These are phyloP conservation scores for Dione vanillae DNA, from an alignment of 2,888 invertebrate species.

Conservation along the genomic window DNA sequence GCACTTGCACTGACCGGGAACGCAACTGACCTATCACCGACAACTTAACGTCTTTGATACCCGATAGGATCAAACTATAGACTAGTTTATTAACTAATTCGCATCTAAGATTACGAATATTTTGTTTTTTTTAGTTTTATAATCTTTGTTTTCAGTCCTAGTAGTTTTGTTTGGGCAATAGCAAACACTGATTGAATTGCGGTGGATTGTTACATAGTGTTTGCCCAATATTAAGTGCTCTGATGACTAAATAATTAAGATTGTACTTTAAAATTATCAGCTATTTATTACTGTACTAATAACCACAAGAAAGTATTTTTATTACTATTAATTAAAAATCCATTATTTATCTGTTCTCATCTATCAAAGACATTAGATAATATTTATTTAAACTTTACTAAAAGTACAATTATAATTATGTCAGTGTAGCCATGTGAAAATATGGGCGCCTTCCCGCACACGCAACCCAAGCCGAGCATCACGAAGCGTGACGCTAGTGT, in stretches of 20 bases:
- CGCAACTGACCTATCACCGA: constrained; percentile 46
- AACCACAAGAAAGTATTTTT: not conserved
- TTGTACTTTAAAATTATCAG: not conserved
- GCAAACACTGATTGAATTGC: constrained; percentile 44
- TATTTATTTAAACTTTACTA: not conserved
- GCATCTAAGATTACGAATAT: not conserved
- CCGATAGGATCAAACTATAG: constrained; percentile 19
- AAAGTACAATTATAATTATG: constrained; percentile 4
- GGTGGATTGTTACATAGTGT: constrained; percentile 44
- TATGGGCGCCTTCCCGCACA: constrained; percentile 57
- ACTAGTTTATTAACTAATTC: not conserved
- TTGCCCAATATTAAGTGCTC: constrained; percentile 43
- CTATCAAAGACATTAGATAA: constrained; percentile 38
- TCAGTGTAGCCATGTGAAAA: constrained; percentile 42
- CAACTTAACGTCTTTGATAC: constrained; percentile 36
- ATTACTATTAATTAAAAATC: not conserved
- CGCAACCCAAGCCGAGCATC: constrained; percentile 83
- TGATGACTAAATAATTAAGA: constrained; percentile 35
- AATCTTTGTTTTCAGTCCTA: constrained; percentile 14
- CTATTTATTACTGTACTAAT: not conserved
- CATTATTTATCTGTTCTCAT: constrained; percentile 41
- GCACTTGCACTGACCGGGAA: constrained; percentile 29
- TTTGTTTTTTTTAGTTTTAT: not conserved
- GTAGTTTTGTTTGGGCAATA: constrained; percentile 28
- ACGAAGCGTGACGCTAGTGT: constrained; percentile 77